Evolutionary conservation across 2,888 invertebrate species (phyloP).

Genomic region (Adelphocoris suturalis): DNA sequence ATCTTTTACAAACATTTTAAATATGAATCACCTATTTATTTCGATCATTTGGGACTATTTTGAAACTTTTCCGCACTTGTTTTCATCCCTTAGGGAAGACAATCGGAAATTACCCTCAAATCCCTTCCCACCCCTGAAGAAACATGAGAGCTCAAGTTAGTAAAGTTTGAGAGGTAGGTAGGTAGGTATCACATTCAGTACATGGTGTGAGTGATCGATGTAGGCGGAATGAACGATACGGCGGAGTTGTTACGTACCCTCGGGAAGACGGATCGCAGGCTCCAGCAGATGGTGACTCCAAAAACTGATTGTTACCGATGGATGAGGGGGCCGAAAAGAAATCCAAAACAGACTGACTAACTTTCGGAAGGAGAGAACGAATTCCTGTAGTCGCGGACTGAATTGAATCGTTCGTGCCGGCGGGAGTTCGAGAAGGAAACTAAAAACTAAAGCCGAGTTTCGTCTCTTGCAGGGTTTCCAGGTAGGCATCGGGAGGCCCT

Average conservation of each 20-base stretch:
- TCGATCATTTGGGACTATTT: too few species aligned
- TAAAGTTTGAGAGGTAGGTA: too few species aligned
- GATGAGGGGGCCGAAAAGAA: background rate
- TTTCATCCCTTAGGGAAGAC: too few species aligned
- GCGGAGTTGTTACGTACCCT: background rate
- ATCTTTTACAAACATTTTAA: too few species aligned
- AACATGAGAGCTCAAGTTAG: too few species aligned
- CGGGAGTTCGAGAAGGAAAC: background rate
- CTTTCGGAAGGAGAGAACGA: background rate
- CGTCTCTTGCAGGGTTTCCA: constrained; percentile 8
- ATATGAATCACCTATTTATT: too few species aligned
- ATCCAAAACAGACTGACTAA: background rate
- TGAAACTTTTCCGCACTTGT: too few species aligned
- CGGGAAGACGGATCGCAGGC: background rate
- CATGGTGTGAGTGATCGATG: background rate
- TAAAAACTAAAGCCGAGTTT: background rate
- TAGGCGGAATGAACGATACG: background rate
- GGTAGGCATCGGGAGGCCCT: background rate
- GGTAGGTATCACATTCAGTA: too few species aligned
- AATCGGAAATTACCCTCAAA: too few species aligned
- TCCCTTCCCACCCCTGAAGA: too few species aligned
- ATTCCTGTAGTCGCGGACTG: background rate
- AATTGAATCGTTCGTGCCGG: background rate
- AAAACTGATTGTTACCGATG: background rate
- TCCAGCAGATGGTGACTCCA: background rate